phyloP scores from a whole-genome alignment of 2,797 vertebrate genomes.

The Pangasius mekongensis region DNA sequence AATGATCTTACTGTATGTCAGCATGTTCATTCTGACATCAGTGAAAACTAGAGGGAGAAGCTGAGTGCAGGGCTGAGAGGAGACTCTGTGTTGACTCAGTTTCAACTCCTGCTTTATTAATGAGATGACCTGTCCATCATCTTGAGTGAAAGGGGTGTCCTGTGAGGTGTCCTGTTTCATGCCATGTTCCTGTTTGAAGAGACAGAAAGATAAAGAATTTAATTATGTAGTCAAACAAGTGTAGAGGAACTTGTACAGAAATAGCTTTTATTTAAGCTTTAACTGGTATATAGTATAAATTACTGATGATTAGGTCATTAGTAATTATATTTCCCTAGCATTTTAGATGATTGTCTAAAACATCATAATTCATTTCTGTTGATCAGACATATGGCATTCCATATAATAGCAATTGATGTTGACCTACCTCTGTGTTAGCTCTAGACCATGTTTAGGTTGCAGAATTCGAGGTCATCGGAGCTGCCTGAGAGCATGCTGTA shows the following conservation, averaged over 20 bases:
- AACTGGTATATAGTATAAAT: neutral
- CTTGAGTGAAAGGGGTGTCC: conserved; percentile 42
- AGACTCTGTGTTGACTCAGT: conserved; percentile 9
- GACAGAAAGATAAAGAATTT: neutral
- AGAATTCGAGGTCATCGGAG: conserved; percentile 40
- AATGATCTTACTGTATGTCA: conserved; percentile 4
- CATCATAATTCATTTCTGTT: neutral
- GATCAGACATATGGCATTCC: neutral
- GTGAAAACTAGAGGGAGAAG: conserved; percentile 1
- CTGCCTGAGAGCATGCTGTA: conserved; percentile 49
- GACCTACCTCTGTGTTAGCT: conserved; percentile 4
- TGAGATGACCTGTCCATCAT: conserved; percentile 41
- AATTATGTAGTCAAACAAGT: neutral
- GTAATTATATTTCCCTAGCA: neutral
- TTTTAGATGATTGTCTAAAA: neutral
- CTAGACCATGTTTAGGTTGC: conserved; percentile 35
- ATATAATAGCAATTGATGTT: conserved; percentile 1
- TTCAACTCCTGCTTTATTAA: conserved; percentile 40
- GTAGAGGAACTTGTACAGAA: neutral
- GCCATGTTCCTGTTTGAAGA: conserved; percentile 43
- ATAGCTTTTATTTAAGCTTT: neutral
- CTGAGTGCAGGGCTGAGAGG: neutral
- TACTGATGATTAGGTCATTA: neutral
- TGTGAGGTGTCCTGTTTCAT: conserved; percentile 46
- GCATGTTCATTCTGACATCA: conserved; percentile 7